Evolutionary conservation across 2,797 vertebrate genomes (phyloP).

Genomic region (Phoxinus dragarum): DNA sequence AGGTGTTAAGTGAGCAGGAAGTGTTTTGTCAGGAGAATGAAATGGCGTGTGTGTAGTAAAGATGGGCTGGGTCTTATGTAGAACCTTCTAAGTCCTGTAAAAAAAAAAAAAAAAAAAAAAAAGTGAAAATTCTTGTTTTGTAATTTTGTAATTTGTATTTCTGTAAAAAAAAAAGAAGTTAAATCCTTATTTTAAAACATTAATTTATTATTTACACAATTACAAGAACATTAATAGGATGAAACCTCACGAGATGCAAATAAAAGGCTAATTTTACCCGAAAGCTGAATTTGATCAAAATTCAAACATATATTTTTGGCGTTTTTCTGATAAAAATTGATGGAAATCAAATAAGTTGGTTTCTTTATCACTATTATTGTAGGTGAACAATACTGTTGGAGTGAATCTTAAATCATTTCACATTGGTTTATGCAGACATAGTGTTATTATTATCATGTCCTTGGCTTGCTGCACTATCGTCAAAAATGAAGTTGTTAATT

Average conservation of each 20-base stretch:
- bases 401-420: background rate
- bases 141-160: background rate
- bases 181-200: background rate
- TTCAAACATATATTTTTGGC: background rate
- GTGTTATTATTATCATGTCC: background rate
- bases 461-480: background rate
- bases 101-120: no score
- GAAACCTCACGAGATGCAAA: background rate
- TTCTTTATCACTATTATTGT: background rate
- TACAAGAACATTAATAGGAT: background rate
- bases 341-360: background rate
- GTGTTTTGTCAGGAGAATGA: slow-evolving; percentile 55
- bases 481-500: background rate
- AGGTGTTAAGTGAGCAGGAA: slow-evolving; percentile 54
- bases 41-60: slow-evolving; percentile 62
- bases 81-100: background rate
- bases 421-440: background rate
- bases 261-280: background rate
- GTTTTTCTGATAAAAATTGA: background rate
- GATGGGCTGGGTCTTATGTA: background rate
- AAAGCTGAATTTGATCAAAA: background rate
- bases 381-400: background rate
- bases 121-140: background rate
- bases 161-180: background rate
- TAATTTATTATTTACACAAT: background rate